These are phyloP conservation scores for Campoplex nolae DNA, from an alignment of 2,888 invertebrate genomes.

Conservation along the genomic window DNA sequence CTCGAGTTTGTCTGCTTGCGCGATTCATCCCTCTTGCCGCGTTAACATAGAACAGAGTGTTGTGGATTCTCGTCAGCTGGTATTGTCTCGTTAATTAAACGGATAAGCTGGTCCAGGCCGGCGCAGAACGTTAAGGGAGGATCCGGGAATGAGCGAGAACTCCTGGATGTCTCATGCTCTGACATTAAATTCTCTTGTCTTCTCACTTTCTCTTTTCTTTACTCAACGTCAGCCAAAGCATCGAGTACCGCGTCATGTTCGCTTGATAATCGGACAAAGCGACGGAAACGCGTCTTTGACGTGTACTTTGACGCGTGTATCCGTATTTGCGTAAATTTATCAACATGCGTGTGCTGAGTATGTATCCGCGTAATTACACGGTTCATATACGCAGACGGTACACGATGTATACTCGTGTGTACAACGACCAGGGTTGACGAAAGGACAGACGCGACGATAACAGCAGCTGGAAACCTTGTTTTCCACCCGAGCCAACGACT, in stretches of 20 bases:
- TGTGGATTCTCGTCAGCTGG: slow-evolving; percentile 70
- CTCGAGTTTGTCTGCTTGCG: slow-evolving; percentile 34
- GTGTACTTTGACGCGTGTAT: slow-evolving; percentile 46
- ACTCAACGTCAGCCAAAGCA: slow-evolving; percentile 15
- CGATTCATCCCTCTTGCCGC: slow-evolving; percentile 50
- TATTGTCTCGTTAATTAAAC: slow-evolving; percentile 84
- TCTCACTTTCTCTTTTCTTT: slow-evolving; percentile 21
- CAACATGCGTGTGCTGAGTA: slow-evolving; percentile 8
- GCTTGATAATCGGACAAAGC: slow-evolving; percentile 73
- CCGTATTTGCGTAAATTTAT: background rate
- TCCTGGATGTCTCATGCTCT: slow-evolving; percentile 38
- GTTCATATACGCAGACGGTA: slow-evolving; percentile 19
- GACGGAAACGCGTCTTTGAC: slow-evolving; percentile 78
- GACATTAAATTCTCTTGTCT: slow-evolving; percentile 29
- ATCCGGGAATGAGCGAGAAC: slow-evolving; percentile 54
- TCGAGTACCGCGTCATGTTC: slow-evolving; percentile 36
- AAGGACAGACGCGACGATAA: slow-evolving; percentile 75
- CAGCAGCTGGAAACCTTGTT: slow-evolving; percentile 69
- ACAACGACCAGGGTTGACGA: slow-evolving; percentile 63
- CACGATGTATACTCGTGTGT: background rate
- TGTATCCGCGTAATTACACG: slow-evolving; percentile 34
- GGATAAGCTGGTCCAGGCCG: slow-evolving; percentile 79
- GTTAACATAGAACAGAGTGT: slow-evolving; percentile 41
- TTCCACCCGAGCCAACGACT: slow-evolving; percentile 1
- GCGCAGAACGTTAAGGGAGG: slow-evolving; percentile 69